A percentile compares a stretch with the other conserved stretches of the same genome.
phyloP scores from a whole-genome alignment of 2,888 invertebrate species.

The Phengaris alcon region DNA sequence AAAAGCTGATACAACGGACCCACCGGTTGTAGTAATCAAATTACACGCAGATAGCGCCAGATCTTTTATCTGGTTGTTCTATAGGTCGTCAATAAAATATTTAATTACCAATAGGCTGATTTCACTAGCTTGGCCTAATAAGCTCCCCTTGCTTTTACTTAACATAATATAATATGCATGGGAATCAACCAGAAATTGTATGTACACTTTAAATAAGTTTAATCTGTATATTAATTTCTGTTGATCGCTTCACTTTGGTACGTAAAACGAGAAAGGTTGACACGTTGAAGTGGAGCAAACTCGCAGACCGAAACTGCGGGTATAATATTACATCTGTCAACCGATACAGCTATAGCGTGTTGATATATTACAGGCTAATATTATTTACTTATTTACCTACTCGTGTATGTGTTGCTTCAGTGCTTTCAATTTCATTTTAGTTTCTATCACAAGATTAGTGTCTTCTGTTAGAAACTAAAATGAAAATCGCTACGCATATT shows the following conservation, averaged over 20 bases:
- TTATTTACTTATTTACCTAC: conserved; percentile 50
- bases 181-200: conserved; percentile 4
- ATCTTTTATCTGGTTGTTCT: not conserved
- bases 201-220: not conserved
- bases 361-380: conserved; percentile 49
- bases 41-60: not conserved
- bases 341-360: conserved; percentile 63
- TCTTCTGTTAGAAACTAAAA: no score
- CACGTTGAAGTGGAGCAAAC: conserved; percentile 70
- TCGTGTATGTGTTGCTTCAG: conserved; percentile 15
- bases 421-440: conserved; percentile 16
- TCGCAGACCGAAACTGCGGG: conserved; percentile 69
- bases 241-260: conserved; percentile 37
- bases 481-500: no score
- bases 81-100: not conserved
- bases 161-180: conserved; percentile 8
- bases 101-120: not conserved
- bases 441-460: not conserved
- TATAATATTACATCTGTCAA: conserved; percentile 68
- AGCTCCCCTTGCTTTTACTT: not conserved
- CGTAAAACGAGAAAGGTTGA: conserved; percentile 76
- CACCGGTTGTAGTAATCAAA: not conserved
- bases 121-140: not conserved
- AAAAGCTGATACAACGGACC: not conserved
- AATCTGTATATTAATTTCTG: conserved; percentile 24